phyloP scores from a whole-genome alignment of 2,888 invertebrate genomes.

The Ethmia dodecea region DNA sequence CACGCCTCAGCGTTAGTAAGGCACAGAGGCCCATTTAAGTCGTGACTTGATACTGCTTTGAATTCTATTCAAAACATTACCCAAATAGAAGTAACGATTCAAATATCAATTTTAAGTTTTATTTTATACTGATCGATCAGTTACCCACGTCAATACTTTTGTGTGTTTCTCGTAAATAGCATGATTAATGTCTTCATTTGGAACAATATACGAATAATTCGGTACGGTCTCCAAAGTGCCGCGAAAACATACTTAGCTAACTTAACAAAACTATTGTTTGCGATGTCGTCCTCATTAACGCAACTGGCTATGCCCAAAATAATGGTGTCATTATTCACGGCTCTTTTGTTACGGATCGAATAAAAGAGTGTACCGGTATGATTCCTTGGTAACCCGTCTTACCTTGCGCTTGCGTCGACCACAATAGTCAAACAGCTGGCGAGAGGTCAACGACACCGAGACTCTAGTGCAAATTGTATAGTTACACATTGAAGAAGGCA shows the following conservation, averaged over 20 bases:
- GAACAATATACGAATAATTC: slow-evolving; percentile 3
- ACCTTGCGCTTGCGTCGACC: slow-evolving; percentile 47
- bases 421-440: slow-evolving; percentile 72
- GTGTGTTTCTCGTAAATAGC: slow-evolving; percentile 21
- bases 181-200: slow-evolving; percentile 4
- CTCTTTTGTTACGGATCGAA: slow-evolving; percentile 64
- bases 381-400: slow-evolving; percentile 62
- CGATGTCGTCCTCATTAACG: slow-evolving; percentile 42
- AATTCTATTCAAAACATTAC: slow-evolving; percentile 40
- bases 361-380: slow-evolving; percentile 58
- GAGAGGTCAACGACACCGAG: slow-evolving; percentile 62
- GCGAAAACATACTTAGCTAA: not conserved
- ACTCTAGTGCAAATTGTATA: slow-evolving; percentile 70
- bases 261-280: slow-evolving; percentile 32
- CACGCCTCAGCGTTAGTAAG: slow-evolving; percentile 45
- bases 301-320: slow-evolving; percentile 44
- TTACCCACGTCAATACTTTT: slow-evolving; percentile 21
- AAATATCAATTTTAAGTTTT: slow-evolving; percentile 33
- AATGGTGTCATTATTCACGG: slow-evolving; percentile 69
- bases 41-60: slow-evolving; percentile 42
- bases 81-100: slow-evolving; percentile 40
- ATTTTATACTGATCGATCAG: no score
- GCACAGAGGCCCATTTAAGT: slow-evolving; percentile 37
- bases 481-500: slow-evolving; percentile 61
- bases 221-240: slow-evolving; percentile 5